Evolutionary conservation across 2,797 vertebrate species (phyloP).

Genomic region (Sebastes nivosus): DNA sequence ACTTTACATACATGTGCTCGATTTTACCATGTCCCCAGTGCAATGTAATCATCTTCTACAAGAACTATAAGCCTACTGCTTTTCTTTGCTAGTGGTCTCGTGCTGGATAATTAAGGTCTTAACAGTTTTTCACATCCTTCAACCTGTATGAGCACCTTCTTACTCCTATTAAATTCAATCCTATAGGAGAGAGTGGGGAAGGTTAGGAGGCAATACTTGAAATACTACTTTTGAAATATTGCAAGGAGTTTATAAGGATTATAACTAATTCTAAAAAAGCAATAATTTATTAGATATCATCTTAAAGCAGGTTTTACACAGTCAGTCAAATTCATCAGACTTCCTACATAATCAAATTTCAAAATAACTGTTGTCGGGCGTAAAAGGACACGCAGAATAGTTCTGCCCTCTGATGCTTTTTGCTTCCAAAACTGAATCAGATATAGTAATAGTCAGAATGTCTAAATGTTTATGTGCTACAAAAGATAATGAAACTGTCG

Average conservation of each 20-base stretch:
- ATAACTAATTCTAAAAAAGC: not conserved
- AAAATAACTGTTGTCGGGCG: not conserved
- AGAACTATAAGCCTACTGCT: not conserved
- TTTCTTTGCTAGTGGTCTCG: not conserved
- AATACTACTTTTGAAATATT: not conserved
- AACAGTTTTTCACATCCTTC: not conserved
- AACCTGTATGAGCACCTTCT: not conserved
- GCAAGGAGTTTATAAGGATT: not conserved
- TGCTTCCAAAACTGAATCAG: not conserved
- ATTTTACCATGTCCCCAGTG: too few relatives aligned
- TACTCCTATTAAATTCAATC: not conserved
- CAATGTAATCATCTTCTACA: too few relatives aligned
- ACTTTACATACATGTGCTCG: too few relatives aligned
- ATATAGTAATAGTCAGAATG: not conserved
- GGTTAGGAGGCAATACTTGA: not conserved
- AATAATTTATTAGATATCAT: not conserved
- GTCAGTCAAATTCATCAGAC: not conserved
- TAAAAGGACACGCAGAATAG: not conserved
- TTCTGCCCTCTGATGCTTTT: not conserved
- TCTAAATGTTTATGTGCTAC: not conserved
- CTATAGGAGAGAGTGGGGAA: not conserved
- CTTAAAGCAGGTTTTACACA: not conserved
- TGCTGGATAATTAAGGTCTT: not conserved
- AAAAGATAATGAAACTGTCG: not conserved
- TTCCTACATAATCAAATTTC: not conserved